Percentiles rank a stretch among this genome's conserved stretches.
Evolutionary conservation across 2,113 vertebrate genomes (phyloP).

Genomic region (Pleuronectes platessa): DNA sequence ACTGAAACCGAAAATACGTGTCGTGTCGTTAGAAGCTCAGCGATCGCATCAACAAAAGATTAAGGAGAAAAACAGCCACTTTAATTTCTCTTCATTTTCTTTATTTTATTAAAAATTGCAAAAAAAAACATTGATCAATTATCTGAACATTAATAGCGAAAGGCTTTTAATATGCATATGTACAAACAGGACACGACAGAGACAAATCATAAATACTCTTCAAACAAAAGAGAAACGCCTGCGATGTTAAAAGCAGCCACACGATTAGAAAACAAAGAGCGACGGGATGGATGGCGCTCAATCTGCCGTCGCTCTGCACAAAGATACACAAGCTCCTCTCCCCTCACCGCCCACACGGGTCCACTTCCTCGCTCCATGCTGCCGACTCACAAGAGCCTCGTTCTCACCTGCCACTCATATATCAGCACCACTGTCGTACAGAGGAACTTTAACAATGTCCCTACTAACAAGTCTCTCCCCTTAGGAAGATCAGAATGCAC

Average conservation of each 20-base stretch:
- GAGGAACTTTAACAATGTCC: slow-evolving; percentile 67
- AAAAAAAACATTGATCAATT: slow-evolving; percentile 63
- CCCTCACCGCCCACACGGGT: slow-evolving; percentile 2
- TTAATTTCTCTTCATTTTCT: slow-evolving; percentile 58
- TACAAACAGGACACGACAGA: slow-evolving; percentile 76
- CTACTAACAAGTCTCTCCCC: slow-evolving; percentile 56
- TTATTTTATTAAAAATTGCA: slow-evolving; percentile 84
- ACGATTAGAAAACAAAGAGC: slow-evolving; percentile 26
- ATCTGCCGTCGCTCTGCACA: slow-evolving; percentile 25
- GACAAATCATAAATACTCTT: slow-evolving; percentile 75
- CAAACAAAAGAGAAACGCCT: slow-evolving; percentile 61
- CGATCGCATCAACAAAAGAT: too few species aligned
- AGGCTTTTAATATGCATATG: slow-evolving; percentile 78
- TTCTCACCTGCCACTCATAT: neutral
- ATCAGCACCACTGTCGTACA: slow-evolving; percentile 35
- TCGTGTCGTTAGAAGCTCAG: too few species aligned
- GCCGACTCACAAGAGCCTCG: slow-evolving; percentile 13
- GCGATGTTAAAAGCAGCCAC: slow-evolving; percentile 42
- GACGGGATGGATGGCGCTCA: slow-evolving; percentile 29
- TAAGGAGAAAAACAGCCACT: neutral
- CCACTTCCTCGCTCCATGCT: slow-evolving; percentile 13
- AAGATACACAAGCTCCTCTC: slow-evolving; percentile 23
- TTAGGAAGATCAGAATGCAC: slow-evolving; percentile 67
- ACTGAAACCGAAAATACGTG: neutral
- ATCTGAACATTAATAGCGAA: slow-evolving; percentile 74